A percentile compares a stretch with the other conserved stretches of the same genome.
Evolutionary conservation across 1,140 invertebrate genomes (phyloP).

Genomic region (Drosophila bifasciata): DNA sequence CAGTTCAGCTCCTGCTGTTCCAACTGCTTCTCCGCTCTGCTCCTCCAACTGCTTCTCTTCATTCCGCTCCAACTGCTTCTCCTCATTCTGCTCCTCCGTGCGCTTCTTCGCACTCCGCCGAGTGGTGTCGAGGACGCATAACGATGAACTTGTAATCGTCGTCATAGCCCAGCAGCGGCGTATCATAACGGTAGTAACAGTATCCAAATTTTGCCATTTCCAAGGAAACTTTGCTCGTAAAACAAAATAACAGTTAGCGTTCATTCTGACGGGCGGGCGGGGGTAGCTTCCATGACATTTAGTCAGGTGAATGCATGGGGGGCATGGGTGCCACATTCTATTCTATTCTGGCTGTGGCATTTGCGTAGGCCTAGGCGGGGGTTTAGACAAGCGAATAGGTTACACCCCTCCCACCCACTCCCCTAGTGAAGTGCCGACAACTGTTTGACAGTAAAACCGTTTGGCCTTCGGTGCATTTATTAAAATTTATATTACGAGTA

Average conservation of each 20-base stretch:
- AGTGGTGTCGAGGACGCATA: conserved; percentile 60
- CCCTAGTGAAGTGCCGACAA: conserved; percentile 50
- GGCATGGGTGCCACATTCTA: background rate
- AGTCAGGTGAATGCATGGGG: conserved; percentile 36
- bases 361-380: background rate
- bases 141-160: conserved; percentile 41
- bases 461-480: conserved; percentile 50
- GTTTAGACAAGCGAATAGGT: conserved; percentile 18
- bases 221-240: conserved; percentile 76
- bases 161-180: conserved; percentile 47
- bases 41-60: conserved; percentile 25
- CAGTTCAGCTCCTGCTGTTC: conserved; percentile 20
- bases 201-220: conserved; percentile 60
- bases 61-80: no score
- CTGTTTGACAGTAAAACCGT: conserved; percentile 48
- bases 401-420: conserved; percentile 3
- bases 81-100: background rate
- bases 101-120: conserved; percentile 44
- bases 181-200: conserved; percentile 62
- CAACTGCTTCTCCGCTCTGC: no score
- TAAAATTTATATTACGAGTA: conserved; percentile 61
- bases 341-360: conserved; percentile 14
- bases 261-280: conserved; percentile 21
- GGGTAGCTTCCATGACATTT: conserved; percentile 35
- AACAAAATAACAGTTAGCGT: conserved; percentile 52